These are phyloP conservation scores for Marisa cornuarietis DNA, from an alignment of 1,140 invertebrate genomes.

Conservation along the genomic window DNA sequence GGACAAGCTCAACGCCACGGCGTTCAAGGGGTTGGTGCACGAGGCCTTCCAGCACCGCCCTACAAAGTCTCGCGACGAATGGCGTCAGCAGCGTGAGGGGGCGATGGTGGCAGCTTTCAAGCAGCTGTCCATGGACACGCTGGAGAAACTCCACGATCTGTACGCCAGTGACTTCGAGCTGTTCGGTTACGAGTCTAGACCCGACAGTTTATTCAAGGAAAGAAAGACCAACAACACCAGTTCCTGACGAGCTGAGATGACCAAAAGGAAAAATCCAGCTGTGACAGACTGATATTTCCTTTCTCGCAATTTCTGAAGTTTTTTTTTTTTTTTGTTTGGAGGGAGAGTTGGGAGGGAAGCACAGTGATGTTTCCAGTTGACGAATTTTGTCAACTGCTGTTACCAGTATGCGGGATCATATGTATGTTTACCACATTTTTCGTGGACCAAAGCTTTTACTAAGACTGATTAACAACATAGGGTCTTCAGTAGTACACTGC, in stretches of 20 bases:
- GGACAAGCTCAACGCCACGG: neutral
- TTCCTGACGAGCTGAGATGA: neutral
- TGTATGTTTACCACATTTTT: too few relatives aligned
- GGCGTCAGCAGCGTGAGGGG: conserved; percentile 16
- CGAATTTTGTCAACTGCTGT: too few relatives aligned
- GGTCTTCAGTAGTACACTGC: too few relatives aligned
- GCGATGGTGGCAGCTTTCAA: conserved; percentile 19
- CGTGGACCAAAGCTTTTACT: too few relatives aligned
- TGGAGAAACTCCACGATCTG: conserved; percentile 9
- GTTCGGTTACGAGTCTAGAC: conserved; percentile 23
- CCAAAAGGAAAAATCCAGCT: neutral
- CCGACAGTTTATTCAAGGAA: neutral
- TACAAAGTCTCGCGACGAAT: neutral
- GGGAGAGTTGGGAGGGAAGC: too few relatives aligned
- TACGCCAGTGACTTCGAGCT: conserved; percentile 21
- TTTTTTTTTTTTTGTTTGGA: too few relatives aligned
- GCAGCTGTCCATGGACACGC: conserved; percentile 5
- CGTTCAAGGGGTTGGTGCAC: conserved; percentile 2
- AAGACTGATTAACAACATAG: too few relatives aligned
- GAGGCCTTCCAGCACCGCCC: conserved; percentile 14
- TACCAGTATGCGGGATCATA: too few relatives aligned
- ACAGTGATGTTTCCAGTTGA: too few relatives aligned
- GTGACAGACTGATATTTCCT: neutral
- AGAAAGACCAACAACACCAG: neutral
- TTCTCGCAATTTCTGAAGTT: neutral